Conservation (phyloP, 1,140 invertebrate genomes). For the Brachionus asplanchnoidis region DNA sequence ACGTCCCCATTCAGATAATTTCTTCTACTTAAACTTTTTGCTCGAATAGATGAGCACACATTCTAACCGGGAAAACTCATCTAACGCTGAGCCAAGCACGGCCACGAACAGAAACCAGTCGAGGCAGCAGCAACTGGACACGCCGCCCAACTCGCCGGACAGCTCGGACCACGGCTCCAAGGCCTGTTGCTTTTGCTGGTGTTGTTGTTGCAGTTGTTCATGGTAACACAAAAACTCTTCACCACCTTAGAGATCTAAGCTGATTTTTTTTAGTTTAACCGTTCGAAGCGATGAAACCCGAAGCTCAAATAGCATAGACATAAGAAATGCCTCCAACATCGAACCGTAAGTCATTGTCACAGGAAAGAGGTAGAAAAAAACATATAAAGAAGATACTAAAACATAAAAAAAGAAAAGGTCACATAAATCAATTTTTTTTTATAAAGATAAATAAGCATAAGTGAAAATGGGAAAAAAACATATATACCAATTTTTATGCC, state of each 20-base stretch:
- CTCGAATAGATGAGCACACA: constrained; percentile 39
- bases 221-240: not conserved
- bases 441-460: too few species aligned
- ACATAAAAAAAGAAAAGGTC: too few species aligned
- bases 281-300: constrained; percentile 36
- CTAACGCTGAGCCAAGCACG: constrained; percentile 15
- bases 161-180: constrained; percentile 36
- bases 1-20: not conserved
- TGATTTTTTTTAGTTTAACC: constrained; percentile 24
- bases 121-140: constrained; percentile 12
- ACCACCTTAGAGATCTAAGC: not conserved
- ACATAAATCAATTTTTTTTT: too few species aligned
- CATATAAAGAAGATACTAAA: too few species aligned
- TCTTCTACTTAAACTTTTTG: not conserved
- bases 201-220: constrained; percentile 42
- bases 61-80: constrained; percentile 40
- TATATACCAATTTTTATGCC: too few species aligned
- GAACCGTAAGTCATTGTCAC: constrained; percentile 46
- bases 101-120: not conserved
- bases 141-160: constrained; percentile 9
- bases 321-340: constrained; percentile 20
- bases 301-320: constrained; percentile 18
- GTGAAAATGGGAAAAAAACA: too few species aligned
- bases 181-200: constrained; percentile 43
- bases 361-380: too few species aligned